Base-by-base conservation (phyloP, 2,888 invertebrate species). In the Latrodectus hesperus region DNA sequence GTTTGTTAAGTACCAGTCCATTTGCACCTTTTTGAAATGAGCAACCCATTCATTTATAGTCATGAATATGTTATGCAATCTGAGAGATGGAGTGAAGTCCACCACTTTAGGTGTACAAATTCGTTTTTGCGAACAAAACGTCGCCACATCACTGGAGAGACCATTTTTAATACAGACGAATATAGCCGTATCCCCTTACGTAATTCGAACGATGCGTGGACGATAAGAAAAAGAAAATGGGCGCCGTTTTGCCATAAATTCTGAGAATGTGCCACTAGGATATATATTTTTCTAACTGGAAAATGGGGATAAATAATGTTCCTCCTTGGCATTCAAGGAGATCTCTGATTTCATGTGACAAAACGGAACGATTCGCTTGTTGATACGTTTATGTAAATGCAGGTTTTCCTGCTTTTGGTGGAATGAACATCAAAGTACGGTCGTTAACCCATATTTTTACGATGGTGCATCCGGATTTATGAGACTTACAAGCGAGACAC, bases 191-290 rank as follows among this genome's bases (percentile, higher is more conserved):
- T 86, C 80, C 64, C 55, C 75, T 86, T 86, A 64, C 85, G 75
- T 76, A 80, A 75, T 80, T 80, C 71, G 53, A 26, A 67, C 9
- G 74, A 75, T 80, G 75, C 55, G 80, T 10, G 16, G 53, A n/a
- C 26, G 85, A 86, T 86, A 86, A 86, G 85, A 60, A 26, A 79
- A 38, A 38, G 67, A 68, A 65, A 74, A 65, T 53, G 52, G 80
- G 64, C 17, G 52, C 64, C 65, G 68, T 75, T 71, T 71, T 52
- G 75, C 60, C 85, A 86, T 86, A 86, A 86, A 86, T 86, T 86
- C 52, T 16, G 51, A 51, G 53, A 71, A 52, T 80, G 65, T 75
- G 70, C 75, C 71, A 80, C 75, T 68, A 75, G 75, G 80, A 80
- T 80, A 38, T 38, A 38, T 38, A 80, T 64, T 76, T 80, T 75